Evolutionary conservation across 2,797 vertebrate genomes (phyloP), one percentile per base, ranked within the genome.

Genomic region (Scarus forsteni): DNA sequence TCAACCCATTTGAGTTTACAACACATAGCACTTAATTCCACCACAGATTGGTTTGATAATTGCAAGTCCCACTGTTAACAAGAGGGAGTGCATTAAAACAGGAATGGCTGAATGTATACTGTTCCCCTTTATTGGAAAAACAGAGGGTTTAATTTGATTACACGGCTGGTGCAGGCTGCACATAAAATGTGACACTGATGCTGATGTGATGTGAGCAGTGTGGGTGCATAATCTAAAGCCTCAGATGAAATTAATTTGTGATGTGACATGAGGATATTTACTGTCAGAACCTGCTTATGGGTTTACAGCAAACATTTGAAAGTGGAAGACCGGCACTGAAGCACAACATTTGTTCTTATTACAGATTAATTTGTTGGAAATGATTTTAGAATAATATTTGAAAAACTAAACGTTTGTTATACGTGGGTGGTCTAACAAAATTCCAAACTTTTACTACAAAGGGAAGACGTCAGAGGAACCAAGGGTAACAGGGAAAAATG

Each of bases 131-230:
- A 12, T 46, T 46, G 16, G 35, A 34, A 49, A 48, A 49, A 19
- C 7, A 48, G 39, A 70, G 42, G 13, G 39, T 59, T 77, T n/a
- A 70, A 56, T 42, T 42, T 13, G 10, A 12, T 73, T 71, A 49
- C 63, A 60, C 1, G 13, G 71, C 2, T 54, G 36, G 1, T 36
- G 56, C 52, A 59, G 19, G 53, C 43, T 50, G 46, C 16, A 50
- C 11, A 38, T 59, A 36, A 65, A 44, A 40, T 43, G 35, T 14
- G 64, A 40, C 7, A 50, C 27, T 43, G 35, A 60, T 50, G 51
- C 0, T 46, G 51, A 60, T 52, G 63, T 54, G 53, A 60, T 9
- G 14, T 10, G 46, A 43, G 10, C 27, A 5, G 6, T 4, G 16
- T 19, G n/a, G 51, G 44, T 18, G 60, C 19, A 12, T 64, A 57